Base-by-base conservation (phyloP, 2,888 invertebrate genomes). In the Arenicola marina region DNA sequence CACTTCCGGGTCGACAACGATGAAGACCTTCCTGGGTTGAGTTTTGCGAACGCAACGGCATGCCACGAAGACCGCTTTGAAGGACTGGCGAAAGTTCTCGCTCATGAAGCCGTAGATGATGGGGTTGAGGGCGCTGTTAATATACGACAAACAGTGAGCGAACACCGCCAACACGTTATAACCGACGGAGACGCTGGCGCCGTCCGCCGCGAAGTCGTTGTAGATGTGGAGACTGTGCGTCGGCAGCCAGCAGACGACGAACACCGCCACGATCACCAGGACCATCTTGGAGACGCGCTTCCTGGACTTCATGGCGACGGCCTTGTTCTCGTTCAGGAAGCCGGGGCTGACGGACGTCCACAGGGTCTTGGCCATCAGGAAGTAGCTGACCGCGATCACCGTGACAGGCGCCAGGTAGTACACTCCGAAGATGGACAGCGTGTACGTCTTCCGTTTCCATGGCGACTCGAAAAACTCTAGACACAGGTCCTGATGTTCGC, bases 91-190 rank as follows among this genome's bases (percentile, higher is more conserved):
- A 65, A 78, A 78, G 43, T 70, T 69, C 24, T 69, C 68, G 55
- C 75, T 75, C 46, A 74, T 73, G 58, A 76, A 73, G 57, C 76
- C 75, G 63, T 78, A 78, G 56, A 78, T 76, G 51, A 77, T 62
- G 0, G 78, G 78, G 61, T 78, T 78, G 18, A 77, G 63, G 4
- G 75, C 72, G 61, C 73, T 73, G 62, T 75, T 76, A 4, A 76
- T 57, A 38, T 63, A 68, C 15, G 61, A 61, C 33, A 66, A n/a
- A 45, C 34, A 46, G 26, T 61, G 55, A 26, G 60, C 63, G 21
- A 60, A 2, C 15, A 56, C 56, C 55, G 55, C 34, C 38, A 61
- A 15, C 15, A 60, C 29, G 38, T 58, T 43, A n/a, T n/a, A n/a
- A n/a, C n/a, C n/a, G 2, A 43, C 15, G 21, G 26, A 18, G 24